Percentiles rank a stretch among this genome's conserved stretches.
phyloP scores from a whole-genome alignment of 2,113 vertebrate species.

The Puntigrus tetrazona region DNA sequence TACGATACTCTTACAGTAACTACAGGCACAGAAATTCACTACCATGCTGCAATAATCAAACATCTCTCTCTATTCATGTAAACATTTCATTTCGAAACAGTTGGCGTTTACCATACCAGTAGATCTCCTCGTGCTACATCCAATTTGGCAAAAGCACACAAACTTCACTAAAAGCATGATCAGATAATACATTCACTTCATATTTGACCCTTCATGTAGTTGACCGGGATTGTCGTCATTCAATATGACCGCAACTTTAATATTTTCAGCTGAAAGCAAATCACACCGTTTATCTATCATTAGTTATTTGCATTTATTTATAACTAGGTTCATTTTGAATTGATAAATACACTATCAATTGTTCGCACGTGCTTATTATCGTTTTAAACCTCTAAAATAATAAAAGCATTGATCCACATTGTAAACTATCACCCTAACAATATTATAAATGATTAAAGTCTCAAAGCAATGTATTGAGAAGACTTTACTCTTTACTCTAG shows the following conservation, averaged over 20 bases:
- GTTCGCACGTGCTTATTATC: not conserved
- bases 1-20: not conserved
- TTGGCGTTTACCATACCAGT: not conserved
- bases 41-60: not conserved
- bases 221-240: not conserved
- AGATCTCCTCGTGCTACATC: not conserved
- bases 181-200: slow-evolving; percentile 17
- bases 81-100: not conserved
- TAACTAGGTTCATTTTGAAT: not conserved
- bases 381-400: not conserved
- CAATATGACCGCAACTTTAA: not conserved
- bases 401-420: not conserved
- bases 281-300: not conserved
- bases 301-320: not conserved
- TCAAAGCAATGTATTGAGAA: not conserved
- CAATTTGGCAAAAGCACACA: not conserved
- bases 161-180: not conserved
- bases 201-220: not conserved
- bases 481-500: not conserved
- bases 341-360: not conserved
- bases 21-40: not conserved
- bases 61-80: not conserved
- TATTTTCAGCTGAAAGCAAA: too few species aligned
- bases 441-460: not conserved
- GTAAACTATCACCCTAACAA: not conserved